Evolutionary conservation across 1,140 invertebrate genomes (phyloP).

Genomic region (Polypedilum vanderplanki): DNA sequence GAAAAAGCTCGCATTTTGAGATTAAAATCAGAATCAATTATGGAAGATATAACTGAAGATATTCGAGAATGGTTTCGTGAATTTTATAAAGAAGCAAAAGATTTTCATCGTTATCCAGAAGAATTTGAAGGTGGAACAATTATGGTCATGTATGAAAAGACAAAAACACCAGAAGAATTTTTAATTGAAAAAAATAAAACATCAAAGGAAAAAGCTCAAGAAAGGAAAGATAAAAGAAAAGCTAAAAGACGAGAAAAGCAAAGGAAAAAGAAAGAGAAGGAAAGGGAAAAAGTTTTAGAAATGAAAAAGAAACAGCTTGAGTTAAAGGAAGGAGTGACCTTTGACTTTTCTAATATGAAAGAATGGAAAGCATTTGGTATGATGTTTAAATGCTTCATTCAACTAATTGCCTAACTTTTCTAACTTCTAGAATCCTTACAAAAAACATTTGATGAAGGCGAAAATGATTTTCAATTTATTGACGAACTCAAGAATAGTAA

Average conservation of each 20-base stretch:
- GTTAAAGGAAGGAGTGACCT: constrained; percentile 35
- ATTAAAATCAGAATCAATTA: constrained; percentile 50
- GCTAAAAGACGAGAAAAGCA: constrained; percentile 32
- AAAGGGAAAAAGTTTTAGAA: constrained; percentile 40
- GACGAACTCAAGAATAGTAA: constrained; percentile 44
- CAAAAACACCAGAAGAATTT: constrained; percentile 49
- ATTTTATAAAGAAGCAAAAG: constrained; percentile 48
- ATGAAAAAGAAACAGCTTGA: constrained; percentile 38
- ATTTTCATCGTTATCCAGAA: constrained; percentile 50
- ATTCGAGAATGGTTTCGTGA: constrained; percentile 58
- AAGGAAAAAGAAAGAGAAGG: constrained; percentile 33
- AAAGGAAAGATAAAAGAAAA: constrained; percentile 36
- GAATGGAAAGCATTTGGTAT: constrained; percentile 36
- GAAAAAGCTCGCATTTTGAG: constrained; percentile 51
- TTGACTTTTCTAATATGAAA: constrained; percentile 33
- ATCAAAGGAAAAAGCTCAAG: constrained; percentile 34
- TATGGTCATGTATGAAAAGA: constrained; percentile 48
- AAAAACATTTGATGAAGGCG: constrained; percentile 39
- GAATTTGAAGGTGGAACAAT: constrained; percentile 48
- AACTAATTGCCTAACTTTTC: too few relatives aligned
- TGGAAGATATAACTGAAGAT: constrained; percentile 62
- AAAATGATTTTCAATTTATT: constrained; percentile 44
- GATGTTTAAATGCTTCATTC: constrained; percentile 31
- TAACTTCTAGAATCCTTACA: constrained; percentile 35
- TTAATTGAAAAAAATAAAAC: constrained; percentile 34